Base-by-base conservation (phyloP, 2,113 vertebrate genomes). In the Syngnathus typhle region DNA sequence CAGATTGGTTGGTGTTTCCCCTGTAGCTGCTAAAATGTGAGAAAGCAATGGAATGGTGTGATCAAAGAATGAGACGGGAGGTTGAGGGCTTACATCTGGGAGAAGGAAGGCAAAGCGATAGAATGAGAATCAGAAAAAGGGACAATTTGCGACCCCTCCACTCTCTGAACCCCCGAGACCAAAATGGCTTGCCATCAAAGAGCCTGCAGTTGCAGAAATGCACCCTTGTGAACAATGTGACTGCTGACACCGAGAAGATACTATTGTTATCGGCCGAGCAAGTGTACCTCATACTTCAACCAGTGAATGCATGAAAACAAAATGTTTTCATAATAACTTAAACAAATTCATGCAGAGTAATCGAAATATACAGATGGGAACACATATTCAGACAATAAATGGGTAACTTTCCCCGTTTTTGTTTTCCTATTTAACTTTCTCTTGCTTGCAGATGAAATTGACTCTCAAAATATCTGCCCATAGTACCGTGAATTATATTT, bases 171-270 rank as follows among this genome's bases (percentile, higher is more conserved):
- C 72, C 75, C 74, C 5, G 27, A 80, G 82, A 73, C 77, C 59
- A 70, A 76, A 70, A 65, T 71, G 70, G 73, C 75, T 78, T 71
- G 69, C 76, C 77, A 86, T 88, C 84, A 89, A 83, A 88, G 83
- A 38, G 65, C 74, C 55, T 13, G 77, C 72, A 73, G 76, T 83
- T 83, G 83, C 78, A 77, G 64, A 74, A 84, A 85, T 84, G 27
- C 13, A 58, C 27, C 6, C 23, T 58, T 36, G 55, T 52, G 27
- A 58, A 58, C 55, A 16, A 58, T 18, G 27, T 32, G 27, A 36
- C 12, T 36, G 13, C 13, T 58, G 6, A 1, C 27, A 36, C 36
- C 55, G 16, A 58, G 4, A 36, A 8, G 5, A 8, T 36, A 8
- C 13, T 36, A 58, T 32, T 56, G 7, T 32, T 15, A 27, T 58